Evolutionary conservation across 2,888 invertebrate genomes (phyloP).

Genomic region (Mythimna pallens): DNA sequence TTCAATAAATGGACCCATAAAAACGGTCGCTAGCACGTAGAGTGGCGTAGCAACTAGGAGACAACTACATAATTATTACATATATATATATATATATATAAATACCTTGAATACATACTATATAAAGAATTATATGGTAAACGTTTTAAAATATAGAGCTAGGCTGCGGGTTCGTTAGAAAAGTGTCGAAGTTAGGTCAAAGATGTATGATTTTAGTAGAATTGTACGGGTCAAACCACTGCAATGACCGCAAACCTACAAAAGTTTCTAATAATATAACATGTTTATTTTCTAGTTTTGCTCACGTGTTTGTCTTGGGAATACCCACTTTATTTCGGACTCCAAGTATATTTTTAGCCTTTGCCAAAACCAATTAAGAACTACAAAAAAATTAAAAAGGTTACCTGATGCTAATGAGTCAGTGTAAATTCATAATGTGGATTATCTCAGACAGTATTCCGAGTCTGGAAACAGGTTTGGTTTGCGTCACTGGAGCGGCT

Average conservation of each 20-base stretch:
- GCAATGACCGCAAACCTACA: neutral
- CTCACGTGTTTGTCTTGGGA: constrained; percentile 1
- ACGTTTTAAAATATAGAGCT: too few relatives aligned
- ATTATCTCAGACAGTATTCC: constrained; percentile 6
- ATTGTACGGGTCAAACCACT: neutral
- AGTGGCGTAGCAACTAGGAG: too few relatives aligned
- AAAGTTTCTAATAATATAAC: neutral
- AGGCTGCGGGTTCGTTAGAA: neutral
- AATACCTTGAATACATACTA: too few relatives aligned
- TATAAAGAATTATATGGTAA: too few relatives aligned
- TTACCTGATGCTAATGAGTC: neutral
- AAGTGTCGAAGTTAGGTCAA: too few relatives aligned
- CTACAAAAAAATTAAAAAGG: constrained; percentile 7
- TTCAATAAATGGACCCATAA: too few relatives aligned
- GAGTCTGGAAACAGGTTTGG: constrained; percentile 42
- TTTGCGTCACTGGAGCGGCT: constrained; percentile 11
- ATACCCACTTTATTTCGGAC: constrained; percentile 1
- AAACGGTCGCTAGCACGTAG: too few relatives aligned
- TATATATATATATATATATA: too few relatives aligned
- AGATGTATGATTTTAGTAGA: neutral
- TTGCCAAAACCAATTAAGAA: constrained; percentile 5
- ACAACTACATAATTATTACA: too few relatives aligned
- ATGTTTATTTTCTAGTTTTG: neutral
- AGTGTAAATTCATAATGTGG: constrained; percentile 20
- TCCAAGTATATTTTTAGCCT: neutral